Conservation (phyloP, 2,797 vertebrate genomes). For the Sorex maritimensis region DNA sequence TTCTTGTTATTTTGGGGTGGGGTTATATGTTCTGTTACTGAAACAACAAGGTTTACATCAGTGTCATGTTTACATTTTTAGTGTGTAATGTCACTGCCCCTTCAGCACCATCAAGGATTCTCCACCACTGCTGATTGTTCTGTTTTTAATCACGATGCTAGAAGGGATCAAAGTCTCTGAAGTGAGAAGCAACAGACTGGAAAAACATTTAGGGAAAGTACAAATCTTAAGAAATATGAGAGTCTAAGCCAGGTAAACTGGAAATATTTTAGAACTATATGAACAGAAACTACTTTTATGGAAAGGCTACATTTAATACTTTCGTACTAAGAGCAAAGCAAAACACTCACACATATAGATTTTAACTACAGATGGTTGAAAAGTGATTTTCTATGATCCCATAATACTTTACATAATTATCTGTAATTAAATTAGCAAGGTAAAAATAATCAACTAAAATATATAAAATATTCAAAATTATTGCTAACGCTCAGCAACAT, state of each 20-base stretch:
- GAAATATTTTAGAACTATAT: slow-evolving; percentile 21
- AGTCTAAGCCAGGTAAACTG: background rate
- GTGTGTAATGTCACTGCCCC: too few species aligned
- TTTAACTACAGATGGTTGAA: slow-evolving; percentile 64
- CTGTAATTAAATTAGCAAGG: slow-evolving; percentile 81
- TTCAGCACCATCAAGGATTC: too few species aligned
- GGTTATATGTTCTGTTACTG: too few species aligned
- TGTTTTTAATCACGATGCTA: slow-evolving; percentile 10
- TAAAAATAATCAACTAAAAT: slow-evolving; percentile 75
- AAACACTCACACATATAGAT: background rate
- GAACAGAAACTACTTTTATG: background rate
- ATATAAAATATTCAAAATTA: slow-evolving; percentile 55
- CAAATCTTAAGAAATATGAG: background rate
- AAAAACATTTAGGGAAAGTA: slow-evolving; percentile 19
- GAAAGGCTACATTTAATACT: background rate
- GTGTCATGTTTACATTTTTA: too few species aligned
- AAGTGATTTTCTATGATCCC: slow-evolving; percentile 61
- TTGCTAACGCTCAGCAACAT: background rate
- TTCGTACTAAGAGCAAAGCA: slow-evolving; percentile 22
- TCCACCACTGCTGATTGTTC: background rate
- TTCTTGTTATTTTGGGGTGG: too few species aligned
- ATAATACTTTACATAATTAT: slow-evolving; percentile 71
- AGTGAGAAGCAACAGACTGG: background rate
- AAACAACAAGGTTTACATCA: too few species aligned
- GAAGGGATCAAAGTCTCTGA: background rate